Percentiles rank a stretch among this genome's conserved stretches.
phyloP scores from a whole-genome alignment of 1,140 invertebrate genomes.

The Drosophila dunni region DNA sequence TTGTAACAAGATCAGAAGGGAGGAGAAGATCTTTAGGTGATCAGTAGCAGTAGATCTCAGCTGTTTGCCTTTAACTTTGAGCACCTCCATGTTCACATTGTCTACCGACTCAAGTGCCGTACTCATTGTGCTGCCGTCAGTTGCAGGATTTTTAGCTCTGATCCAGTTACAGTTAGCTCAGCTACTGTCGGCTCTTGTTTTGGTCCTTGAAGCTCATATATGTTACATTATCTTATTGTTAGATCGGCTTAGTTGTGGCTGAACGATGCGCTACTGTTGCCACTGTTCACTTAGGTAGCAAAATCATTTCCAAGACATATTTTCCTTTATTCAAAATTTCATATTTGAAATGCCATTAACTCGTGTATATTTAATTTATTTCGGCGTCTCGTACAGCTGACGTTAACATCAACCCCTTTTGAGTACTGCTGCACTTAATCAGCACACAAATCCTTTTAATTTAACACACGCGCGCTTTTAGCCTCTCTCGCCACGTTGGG shows the following conservation, averaged over 20 bases:
- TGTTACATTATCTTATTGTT: slow-evolving; percentile 80
- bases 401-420: slow-evolving; percentile 23
- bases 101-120: slow-evolving; percentile 40
- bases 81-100: slow-evolving; percentile 43
- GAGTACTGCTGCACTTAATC: slow-evolving; percentile 65
- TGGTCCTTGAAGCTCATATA: slow-evolving; percentile 72
- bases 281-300: slow-evolving; percentile 43
- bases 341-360: background rate
- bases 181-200: slow-evolving; percentile 59
- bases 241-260: slow-evolving; percentile 67
- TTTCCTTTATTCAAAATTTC: background rate
- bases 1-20: slow-evolving; percentile 78
- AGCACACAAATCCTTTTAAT: slow-evolving; percentile 82
- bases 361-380: slow-evolving; percentile 9
- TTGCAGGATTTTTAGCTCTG: slow-evolving; percentile 48
- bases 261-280: slow-evolving; percentile 43
- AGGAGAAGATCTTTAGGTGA: slow-evolving; percentile 23
- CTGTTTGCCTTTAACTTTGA: slow-evolving; percentile 64
- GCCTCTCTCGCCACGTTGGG: slow-evolving; percentile 32
- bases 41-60: slow-evolving; percentile 40
- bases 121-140: slow-evolving; percentile 39
- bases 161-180: slow-evolving; percentile 50
- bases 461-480: slow-evolving; percentile 64
- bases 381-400: slow-evolving; percentile 5
- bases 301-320: slow-evolving; percentile 34